Base-by-base conservation (phyloP, 2,888 invertebrate species). In the Ochropleura plecta region DNA sequence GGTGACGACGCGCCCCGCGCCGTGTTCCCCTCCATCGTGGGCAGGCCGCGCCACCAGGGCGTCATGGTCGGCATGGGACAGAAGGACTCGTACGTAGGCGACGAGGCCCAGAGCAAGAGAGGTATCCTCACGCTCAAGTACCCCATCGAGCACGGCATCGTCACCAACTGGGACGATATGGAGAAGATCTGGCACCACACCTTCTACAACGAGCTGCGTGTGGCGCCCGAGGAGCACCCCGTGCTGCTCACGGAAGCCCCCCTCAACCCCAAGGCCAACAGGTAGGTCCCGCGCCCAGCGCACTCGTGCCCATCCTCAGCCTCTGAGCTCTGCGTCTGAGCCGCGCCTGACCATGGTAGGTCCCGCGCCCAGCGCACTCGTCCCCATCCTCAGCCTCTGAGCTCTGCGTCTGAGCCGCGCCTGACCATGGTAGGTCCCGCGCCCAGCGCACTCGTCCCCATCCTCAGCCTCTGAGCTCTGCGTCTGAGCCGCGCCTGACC, bases 111-210 rank as follows among this genome's bases (percentile, higher is more conserved):
- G 96, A 98, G 98, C 97, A 99, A 99, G 97, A 97, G 99, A 97
- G 99, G 99, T 97, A 99, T 99, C 97, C 98, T 99, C 90, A 99
- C 99, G 86, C 97, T 99, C 93, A 99, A 99, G 95, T 99, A 99
- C 97, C 99, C 99, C 92, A 99, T 99, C 95, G 99, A 99, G 95
- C 99, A 99, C 97, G 99, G 99, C 91, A 99, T 99, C 96, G 98
- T 99, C 93, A 99, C 99, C 96, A 99, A 99, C 97, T 99, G 99
- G 99, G 99, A 99, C 92, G 99, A 99, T 92, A 99, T 99, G 99
- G 99, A 99, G 97, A 99, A 99, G 97, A 99, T 99, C 97, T 99
- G 99, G 99, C 99, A 99, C 96, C 99, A 99, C 97, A 99, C 99
- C 92, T 99, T 99, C 98, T 99, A 99, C 98, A 99, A 99, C 94